Conservation (phyloP, 2,113 vertebrate species). For the Mobula birostris region DNA sequence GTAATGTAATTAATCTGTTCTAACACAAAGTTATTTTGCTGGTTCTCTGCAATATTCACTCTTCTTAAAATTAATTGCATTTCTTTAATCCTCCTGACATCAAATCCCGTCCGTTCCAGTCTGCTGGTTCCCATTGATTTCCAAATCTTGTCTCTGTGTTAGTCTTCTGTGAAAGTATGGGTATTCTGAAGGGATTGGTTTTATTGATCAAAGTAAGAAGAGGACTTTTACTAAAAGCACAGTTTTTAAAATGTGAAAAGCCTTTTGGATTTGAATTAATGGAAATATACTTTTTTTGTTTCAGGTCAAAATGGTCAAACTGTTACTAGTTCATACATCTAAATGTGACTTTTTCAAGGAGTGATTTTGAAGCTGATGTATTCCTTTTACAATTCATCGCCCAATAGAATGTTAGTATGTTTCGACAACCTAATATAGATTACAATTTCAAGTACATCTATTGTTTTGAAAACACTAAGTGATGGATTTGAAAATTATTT, state of each 20-base stretch:
- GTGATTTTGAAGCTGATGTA: neutral
- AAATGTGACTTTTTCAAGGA: neutral
- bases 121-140: conserved; percentile 16
- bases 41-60: neutral
- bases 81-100: neutral
- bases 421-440: neutral
- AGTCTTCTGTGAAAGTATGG: neutral
- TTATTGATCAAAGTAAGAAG: neutral
- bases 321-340: neutral
- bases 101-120: conserved; percentile 32
- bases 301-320: neutral
- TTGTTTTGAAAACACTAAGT: neutral
- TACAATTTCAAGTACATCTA: neutral
- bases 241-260: neutral
- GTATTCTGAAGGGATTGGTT: conserved; percentile 17
- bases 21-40: neutral
- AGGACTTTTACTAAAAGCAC: neutral
- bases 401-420: neutral
- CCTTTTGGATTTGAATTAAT: neutral
- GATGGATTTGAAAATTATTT: neutral
- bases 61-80: conserved; percentile 1
- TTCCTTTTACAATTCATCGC: neutral
- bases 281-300: neutral
- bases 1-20: neutral
- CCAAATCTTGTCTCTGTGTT: conserved; percentile 27